A percentile compares a stretch with the other conserved stretches of the same genome.
phyloP scores from a whole-genome alignment of 2,888 invertebrate species.

The Amorpha juglandis region DNA sequence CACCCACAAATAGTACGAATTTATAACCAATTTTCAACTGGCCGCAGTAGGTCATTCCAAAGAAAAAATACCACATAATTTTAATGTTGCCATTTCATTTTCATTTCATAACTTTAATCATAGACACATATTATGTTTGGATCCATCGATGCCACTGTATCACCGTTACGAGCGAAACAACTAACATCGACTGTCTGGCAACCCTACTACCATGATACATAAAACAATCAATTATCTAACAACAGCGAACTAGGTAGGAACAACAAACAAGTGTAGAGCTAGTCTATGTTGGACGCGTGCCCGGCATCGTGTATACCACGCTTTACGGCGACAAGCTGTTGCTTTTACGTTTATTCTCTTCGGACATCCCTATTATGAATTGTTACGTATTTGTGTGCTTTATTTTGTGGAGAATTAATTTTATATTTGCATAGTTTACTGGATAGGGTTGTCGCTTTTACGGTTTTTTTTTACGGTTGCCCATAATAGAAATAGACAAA shows the following conservation, averaged over 20 bases:
- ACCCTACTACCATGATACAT: not conserved
- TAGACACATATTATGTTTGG: no score
- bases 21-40: no score
- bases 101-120: no score
- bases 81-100: no score
- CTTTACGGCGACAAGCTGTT: slow-evolving; percentile 26
- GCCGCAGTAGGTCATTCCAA: no score
- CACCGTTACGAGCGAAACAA: not conserved
- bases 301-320: slow-evolving; percentile 25
- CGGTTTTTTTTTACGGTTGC: no score
- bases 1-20: no score
- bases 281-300: slow-evolving; percentile 21
- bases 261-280: slow-evolving; percentile 21
- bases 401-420: not conserved
- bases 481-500: no score
- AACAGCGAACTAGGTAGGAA: not conserved
- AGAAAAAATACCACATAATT: no score
- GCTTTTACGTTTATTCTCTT: slow-evolving; percentile 23
- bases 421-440: not conserved
- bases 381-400: not conserved
- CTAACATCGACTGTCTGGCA: not conserved
- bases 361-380: not conserved
- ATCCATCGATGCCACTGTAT: no score
- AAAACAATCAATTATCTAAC: slow-evolving; percentile 21
- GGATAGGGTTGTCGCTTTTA: not conserved